phyloP scores from a whole-genome alignment of 2,113 vertebrate species.

The Pituophis catenifer region DNA sequence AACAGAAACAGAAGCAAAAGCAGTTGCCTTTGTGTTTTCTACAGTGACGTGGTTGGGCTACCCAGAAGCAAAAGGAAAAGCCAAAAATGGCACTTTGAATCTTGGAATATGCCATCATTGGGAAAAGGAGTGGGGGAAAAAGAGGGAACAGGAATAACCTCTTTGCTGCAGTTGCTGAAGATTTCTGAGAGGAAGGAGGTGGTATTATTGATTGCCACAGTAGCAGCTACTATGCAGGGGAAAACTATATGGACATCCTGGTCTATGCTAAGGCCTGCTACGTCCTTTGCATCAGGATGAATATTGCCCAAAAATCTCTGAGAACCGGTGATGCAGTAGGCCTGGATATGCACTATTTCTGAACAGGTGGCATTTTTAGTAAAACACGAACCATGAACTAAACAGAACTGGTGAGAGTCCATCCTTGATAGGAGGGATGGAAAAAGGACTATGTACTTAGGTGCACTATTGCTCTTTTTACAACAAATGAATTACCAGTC shows the following conservation, averaged over 20 bases:
- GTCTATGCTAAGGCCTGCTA: neutral
- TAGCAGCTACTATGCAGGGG: neutral
- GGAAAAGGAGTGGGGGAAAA: neutral
- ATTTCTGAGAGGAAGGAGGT: neutral
- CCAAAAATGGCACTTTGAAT: neutral
- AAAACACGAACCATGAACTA: neutral
- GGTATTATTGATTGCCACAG: neutral
- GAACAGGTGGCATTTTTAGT: neutral
- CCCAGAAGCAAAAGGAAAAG: neutral
- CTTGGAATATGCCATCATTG: neutral
- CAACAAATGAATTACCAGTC: neutral
- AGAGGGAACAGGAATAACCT: neutral
- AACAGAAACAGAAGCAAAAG: neutral
- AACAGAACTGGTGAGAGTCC: neutral
- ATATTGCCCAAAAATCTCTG: neutral
- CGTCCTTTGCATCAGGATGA: neutral
- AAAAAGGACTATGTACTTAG: neutral
- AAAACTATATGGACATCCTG: neutral
- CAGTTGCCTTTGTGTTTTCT: neutral
- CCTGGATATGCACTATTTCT: neutral
- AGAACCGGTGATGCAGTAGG: neutral
- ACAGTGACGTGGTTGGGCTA: neutral
- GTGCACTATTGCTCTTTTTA: neutral
- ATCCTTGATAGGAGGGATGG: neutral
- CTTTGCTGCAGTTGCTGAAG: neutral